Evolutionary conservation across 2,113 vertebrate genomes (phyloP).

Genomic region (Panthera leo): DNA sequence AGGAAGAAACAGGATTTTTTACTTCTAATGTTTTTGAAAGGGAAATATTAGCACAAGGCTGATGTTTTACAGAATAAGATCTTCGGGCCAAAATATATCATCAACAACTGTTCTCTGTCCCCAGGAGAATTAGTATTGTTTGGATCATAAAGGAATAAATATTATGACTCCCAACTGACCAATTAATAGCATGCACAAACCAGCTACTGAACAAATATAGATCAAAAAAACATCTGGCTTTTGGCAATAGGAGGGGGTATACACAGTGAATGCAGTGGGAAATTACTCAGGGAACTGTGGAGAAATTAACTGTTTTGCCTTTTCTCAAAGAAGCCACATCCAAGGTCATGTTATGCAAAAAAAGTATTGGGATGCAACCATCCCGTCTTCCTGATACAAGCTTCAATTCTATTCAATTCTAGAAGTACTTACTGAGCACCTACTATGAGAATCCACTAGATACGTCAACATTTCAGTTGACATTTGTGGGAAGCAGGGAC

Average conservation of each 20-base stretch:
- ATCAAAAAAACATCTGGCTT: slow-evolving; percentile 68
- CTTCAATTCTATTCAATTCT: not conserved
- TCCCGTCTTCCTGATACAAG: not conserved
- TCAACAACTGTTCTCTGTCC: slow-evolving; percentile 2
- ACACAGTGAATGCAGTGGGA: not conserved
- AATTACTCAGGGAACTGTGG: slow-evolving; percentile 20
- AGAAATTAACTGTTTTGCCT: not conserved
- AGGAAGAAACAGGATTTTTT: not conserved
- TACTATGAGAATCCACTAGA: not conserved
- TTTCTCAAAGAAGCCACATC: not conserved
- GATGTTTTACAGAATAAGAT: slow-evolving; percentile 4
- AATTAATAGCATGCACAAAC: slow-evolving; percentile 59
- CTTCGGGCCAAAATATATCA: slow-evolving; percentile 51
- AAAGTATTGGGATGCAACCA: not conserved
- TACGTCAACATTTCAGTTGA: not conserved
- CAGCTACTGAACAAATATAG: slow-evolving; percentile 41
- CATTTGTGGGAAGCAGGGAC: not conserved
- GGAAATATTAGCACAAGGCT: slow-evolving; percentile 30
- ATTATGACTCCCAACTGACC: slow-evolving; percentile 57
- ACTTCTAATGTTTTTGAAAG: not conserved
- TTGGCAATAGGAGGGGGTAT: slow-evolving; percentile 30
- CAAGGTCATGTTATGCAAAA: not conserved
- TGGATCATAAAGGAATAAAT: slow-evolving; percentile 70
- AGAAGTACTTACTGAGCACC: not conserved
- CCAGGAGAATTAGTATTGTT: slow-evolving; percentile 37